These are phyloP conservation scores for Blera fallax DNA, from an alignment of 2,888 invertebrate genomes.

Conservation along the genomic window DNA sequence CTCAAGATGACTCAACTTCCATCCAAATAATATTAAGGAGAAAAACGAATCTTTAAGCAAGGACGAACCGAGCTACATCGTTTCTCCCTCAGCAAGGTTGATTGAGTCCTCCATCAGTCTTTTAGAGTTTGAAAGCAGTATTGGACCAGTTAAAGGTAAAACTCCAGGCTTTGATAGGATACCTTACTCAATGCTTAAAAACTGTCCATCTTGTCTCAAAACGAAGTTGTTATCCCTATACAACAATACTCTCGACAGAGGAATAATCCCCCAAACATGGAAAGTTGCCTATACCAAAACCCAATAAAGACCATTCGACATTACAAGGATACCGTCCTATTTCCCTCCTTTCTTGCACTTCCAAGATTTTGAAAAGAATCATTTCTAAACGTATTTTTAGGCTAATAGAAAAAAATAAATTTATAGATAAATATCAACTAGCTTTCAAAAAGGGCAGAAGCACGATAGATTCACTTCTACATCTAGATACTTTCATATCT, in stretches of 20 bases:
- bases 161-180: background rate
- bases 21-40: background rate
- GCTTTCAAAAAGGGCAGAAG: no score
- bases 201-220: background rate
- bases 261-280: background rate
- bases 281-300: background rate
- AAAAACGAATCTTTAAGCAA: background rate
- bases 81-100: background rate
- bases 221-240: background rate
- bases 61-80: background rate
- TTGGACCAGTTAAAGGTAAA: background rate
- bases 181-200: background rate
- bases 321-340: constrained; percentile 33
- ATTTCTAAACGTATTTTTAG: no score
- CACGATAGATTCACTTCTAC: no score
- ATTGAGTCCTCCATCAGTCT: background rate
- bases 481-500: no score
- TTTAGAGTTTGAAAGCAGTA: background rate
- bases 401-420: no score
- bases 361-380: no score
- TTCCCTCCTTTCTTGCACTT: no score
- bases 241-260: constrained; percentile 8
- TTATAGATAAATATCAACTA: no score
- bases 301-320: constrained; percentile 1
- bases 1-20: background rate